Evolutionary conservation across 2,888 invertebrate species (phyloP), one percentile per base, ranked within the genome.

Genomic region (Drosophila parthenogenetica): DNA sequence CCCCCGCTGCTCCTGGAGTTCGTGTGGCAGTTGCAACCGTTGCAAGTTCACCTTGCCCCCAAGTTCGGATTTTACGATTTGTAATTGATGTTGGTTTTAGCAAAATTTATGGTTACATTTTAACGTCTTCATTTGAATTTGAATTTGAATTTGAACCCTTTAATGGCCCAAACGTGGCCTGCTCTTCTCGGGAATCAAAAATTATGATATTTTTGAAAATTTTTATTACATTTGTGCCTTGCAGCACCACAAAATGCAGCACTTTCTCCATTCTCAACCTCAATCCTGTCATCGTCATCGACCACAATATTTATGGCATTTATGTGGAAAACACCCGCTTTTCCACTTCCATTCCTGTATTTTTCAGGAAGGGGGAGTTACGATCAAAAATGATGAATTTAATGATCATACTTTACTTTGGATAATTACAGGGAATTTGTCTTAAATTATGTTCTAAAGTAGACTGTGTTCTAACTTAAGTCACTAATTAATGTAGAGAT

Each of bases 61-160:
- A 17, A 49, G 35, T 55, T 19, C 54, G 13, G 13, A 67, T 72
- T 86, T 89, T 90, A 89, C 79, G 90, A 89, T 79, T 79, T 79
- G 89, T 89, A 90, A 89, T 89, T 90, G 90, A 89, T 90, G 89
- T 89, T 90, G 75, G 89, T 90, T 89, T 90, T 90, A 76, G 76
- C 88, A 87, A 89, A 85, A 90, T 90, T 89, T 90, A 89, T 90
- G 71, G 86, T 22, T 69, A 55, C 72, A 75, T 81, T 89, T 90
- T 79, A 89, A 89, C 80, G 66, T 83, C 86, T 87, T 89, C 90
- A 89, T 79, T 80, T 81, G 79, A 89, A 90, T 22, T 22, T 22
- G 79, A 89, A 90, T 22, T 22, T 22, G 22, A 22, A 22, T 79
- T 80, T 81, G 79, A 89, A 90, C 86, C 90, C 83, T 83, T 90